Evolutionary conservation across 2,888 invertebrate species (phyloP).

Genomic region (Mimas tiliae): DNA sequence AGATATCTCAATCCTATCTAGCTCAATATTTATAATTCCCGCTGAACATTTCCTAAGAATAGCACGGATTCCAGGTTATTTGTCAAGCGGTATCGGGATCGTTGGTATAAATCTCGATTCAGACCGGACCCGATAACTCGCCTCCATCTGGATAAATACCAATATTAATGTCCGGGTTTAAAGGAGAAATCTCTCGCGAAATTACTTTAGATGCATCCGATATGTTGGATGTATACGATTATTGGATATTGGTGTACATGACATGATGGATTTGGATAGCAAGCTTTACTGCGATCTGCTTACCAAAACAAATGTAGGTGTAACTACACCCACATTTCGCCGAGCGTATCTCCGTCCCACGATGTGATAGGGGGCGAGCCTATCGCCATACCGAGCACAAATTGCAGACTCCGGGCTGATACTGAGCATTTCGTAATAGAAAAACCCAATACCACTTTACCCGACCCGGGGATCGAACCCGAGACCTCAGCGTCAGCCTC

Average conservation of each 20-base stretch:
- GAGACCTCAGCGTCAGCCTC: too few species aligned
- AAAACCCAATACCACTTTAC: too few species aligned
- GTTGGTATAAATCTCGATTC: slow-evolving; percentile 14
- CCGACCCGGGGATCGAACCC: too few species aligned
- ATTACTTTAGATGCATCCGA: slow-evolving; percentile 13
- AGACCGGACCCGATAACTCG: slow-evolving; percentile 17
- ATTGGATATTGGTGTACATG: not conserved
- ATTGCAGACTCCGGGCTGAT: too few species aligned
- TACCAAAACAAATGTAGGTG: too few species aligned
- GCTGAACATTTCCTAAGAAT: slow-evolving; percentile 10
- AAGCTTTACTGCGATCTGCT: too few species aligned
- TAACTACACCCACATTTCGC: too few species aligned
- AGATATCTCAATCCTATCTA: too few species aligned
- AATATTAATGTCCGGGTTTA: slow-evolving; percentile 15
- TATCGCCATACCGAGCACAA: too few species aligned
- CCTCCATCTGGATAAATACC: slow-evolving; percentile 18
- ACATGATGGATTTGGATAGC: not conserved
- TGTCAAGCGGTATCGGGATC: slow-evolving; percentile 22
- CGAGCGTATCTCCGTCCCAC: too few species aligned
- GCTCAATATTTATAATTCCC: slow-evolving; percentile 2
- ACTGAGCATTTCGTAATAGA: too few species aligned
- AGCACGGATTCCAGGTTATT: slow-evolving; percentile 15
- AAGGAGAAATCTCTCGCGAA: slow-evolving; percentile 1
- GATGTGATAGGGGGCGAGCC: too few species aligned
- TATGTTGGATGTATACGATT: not conserved